These are phyloP conservation scores for Myripristis jacobus DNA, from an alignment of 2,797 vertebrate genomes.

Conservation along the genomic window DNA sequence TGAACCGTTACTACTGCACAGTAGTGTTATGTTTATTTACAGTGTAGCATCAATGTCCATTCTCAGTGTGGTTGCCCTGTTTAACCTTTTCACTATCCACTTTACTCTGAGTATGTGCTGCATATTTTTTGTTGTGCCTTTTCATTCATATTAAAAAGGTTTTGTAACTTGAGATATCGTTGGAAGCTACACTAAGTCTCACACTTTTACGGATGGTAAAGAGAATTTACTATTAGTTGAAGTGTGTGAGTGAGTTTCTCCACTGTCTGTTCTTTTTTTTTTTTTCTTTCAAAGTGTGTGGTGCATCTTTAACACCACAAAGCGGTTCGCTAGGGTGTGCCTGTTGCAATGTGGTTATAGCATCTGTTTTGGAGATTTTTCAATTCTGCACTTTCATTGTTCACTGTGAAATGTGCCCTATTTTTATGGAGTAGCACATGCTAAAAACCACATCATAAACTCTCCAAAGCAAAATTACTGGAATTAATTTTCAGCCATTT, in stretches of 20 bases:
- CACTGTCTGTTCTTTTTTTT: constrained; percentile 12
- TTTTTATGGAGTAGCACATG: constrained; percentile 28
- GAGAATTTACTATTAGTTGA: constrained; percentile 23
- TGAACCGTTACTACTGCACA: constrained; percentile 26
- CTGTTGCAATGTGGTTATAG: constrained; percentile 45
- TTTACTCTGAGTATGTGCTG: not conserved
- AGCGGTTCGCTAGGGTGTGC: constrained; percentile 57
- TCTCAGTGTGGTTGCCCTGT: not conserved
- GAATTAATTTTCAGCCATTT: constrained; percentile 6
- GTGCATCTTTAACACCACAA: constrained; percentile 48
- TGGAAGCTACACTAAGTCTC: constrained; percentile 13
- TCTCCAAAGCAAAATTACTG: constrained; percentile 22
- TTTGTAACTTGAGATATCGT: not conserved
- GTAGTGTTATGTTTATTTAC: not conserved
- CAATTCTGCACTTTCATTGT: constrained; percentile 30
- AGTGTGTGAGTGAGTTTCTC: not conserved
- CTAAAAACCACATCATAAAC: constrained; percentile 60
- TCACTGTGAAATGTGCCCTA: constrained; percentile 27
- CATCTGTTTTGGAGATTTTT: constrained; percentile 73
- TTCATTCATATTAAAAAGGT: not conserved
- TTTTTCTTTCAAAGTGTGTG: constrained; percentile 37
- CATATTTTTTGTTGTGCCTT: not conserved
- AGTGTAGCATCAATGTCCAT: not conserved
- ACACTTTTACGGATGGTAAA: not conserved
- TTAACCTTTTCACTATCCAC: not conserved